Evolutionary conservation across 2,888 invertebrate genomes (phyloP).

Genomic region (Dynastes tityus): DNA sequence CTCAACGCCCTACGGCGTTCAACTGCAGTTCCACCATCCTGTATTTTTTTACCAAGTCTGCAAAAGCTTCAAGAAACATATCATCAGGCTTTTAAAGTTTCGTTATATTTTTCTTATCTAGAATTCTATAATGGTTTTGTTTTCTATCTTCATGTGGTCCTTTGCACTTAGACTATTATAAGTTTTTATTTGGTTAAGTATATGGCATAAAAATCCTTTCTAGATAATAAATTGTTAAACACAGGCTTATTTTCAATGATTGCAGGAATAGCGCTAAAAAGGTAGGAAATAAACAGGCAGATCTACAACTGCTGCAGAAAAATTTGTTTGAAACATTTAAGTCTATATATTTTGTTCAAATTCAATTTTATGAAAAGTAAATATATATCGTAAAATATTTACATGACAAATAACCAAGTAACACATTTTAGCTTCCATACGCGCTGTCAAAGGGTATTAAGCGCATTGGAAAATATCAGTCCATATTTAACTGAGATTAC

Average conservation of each 20-base stretch:
- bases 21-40: too few species aligned
- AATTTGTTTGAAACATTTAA: constrained; percentile 27
- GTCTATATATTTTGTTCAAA: constrained; percentile 17
- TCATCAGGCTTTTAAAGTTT: too few species aligned
- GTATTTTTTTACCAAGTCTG: too few species aligned
- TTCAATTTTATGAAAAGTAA: constrained; percentile 39
- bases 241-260: not conserved
- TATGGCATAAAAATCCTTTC: too few species aligned
- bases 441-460: constrained; percentile 6
- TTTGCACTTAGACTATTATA: too few species aligned
- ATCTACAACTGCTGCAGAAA: constrained; percentile 1
- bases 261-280: constrained; percentile 6
- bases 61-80: too few species aligned
- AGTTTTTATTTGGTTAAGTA: too few species aligned
- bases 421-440: constrained; percentile 19
- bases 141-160: too few species aligned
- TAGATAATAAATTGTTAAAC: not conserved
- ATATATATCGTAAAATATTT: not conserved
- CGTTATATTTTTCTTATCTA: too few species aligned
- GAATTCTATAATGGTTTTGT: too few species aligned
- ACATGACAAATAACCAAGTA: not conserved
- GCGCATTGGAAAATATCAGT: constrained; percentile 14
- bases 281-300: constrained; percentile 16
- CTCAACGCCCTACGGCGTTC: too few species aligned
- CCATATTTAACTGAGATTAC: constrained; percentile 22